Base-by-base conservation (phyloP, 1,140 invertebrate genomes). In the Macrobrachium nipponense region DNA sequence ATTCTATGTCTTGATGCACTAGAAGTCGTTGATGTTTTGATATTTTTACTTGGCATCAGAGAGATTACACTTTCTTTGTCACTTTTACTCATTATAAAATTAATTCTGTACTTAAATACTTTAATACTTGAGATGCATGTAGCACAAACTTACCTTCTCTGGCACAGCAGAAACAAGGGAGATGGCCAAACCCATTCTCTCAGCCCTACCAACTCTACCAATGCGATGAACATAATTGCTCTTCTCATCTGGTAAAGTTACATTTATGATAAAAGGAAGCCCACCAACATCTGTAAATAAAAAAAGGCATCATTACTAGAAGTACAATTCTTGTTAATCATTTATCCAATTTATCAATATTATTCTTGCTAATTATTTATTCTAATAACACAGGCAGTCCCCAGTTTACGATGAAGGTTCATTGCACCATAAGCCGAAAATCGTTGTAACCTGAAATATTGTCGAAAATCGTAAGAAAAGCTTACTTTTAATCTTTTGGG, bases 201-300 rank as follows among this genome's bases (percentile, higher is more conserved):
- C 98, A 18, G 98, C 98, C 90, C 99, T 93, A 5, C 99, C 99
- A 14, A 99, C 98, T 89, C 99, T 94, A 43, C 99, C 99, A 92
- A 99, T 99, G 81, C 99, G 94, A 91, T 99, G 99, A 20, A 99
- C 97, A 91, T 99, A 99, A 92, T 99, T 99, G 4, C 98, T 95
- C 92, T 99, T 99, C 90, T 99, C 99, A 92, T 99, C 99, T 0
- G 98, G 98, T 70, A 99, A 92, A 2, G 98, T 99, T 1, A 99
- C 93, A 91, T 99, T 99, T 88, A 99, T 99, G 92, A 99, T 98
- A 91, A 97, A 99, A 17, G 98, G 98, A 82, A 99, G 91, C 64
- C 97, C 98, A n/a, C 92, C 93, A 44, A 99, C 96, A 91, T 98
- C 98, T 87, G 76, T 17, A 79, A 72, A 12, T 36, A n/a, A 82